Percentiles rank a stretch among this genome's conserved stretches.
Evolutionary conservation across 2,797 vertebrate species (phyloP).

Genomic region (Sebastes taczanowskii): DNA sequence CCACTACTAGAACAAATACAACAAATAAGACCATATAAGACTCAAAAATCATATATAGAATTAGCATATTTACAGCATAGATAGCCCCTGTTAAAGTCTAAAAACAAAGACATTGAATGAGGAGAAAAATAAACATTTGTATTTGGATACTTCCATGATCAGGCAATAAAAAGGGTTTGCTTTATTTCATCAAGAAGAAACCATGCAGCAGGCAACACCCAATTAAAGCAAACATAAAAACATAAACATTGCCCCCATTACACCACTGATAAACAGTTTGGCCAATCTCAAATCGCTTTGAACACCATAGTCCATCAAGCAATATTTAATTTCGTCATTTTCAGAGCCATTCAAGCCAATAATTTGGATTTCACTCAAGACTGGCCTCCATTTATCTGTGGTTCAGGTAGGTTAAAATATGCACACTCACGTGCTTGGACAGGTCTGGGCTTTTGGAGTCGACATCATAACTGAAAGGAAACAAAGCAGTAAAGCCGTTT

Average conservation of each 20-base stretch:
- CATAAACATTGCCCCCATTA: background rate
- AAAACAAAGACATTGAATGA: constrained; percentile 8
- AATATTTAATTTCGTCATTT: background rate
- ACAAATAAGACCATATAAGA: background rate
- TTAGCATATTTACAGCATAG: background rate
- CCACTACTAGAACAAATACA: background rate
- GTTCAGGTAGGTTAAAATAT: constrained; percentile 12
- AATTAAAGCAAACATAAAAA: constrained; percentile 5
- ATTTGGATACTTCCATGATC: constrained; percentile 64
- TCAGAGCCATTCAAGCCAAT: constrained; percentile 6
- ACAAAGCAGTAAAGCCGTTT: constrained; percentile 14
- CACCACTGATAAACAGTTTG: constrained; percentile 47
- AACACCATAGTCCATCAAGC: background rate
- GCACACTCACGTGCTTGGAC: constrained; percentile 93
- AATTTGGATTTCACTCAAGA: constrained; percentile 21
- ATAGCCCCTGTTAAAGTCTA: background rate
- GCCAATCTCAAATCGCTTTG: constrained; percentile 3
- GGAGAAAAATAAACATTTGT: constrained; percentile 25
- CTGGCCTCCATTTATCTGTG: constrained; percentile 45
- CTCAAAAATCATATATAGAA: background rate
- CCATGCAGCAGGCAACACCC: constrained; percentile 52
- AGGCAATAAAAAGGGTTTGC: constrained; percentile 63
- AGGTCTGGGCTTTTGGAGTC: constrained; percentile 96
- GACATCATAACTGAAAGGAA: constrained; percentile 89
- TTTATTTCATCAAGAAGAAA: constrained; percentile 62